Evolutionary conservation across 2,888 invertebrate genomes (phyloP), one percentile per base, ranked within the genome.

Genomic region (Campopleginae sp.): DNA sequence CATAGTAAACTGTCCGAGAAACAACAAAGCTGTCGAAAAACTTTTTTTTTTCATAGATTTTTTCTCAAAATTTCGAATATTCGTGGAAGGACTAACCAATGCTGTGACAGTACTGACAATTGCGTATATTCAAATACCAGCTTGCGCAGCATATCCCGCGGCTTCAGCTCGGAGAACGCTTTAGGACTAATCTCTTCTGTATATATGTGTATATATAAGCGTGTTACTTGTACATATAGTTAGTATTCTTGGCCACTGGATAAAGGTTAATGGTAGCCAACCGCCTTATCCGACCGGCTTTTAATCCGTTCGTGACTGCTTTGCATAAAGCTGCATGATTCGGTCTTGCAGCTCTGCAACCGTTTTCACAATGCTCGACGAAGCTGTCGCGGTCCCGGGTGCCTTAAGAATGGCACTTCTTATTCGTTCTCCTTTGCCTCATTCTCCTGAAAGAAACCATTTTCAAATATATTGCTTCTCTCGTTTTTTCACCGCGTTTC

Each of bases 291-390:
- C 87, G 87, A 87, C 88, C 88, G 88, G 88, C 89, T 91, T 90
- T 91, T 91, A 91, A 91, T 91, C 90, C 89, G 88, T 89, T 89
- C 89, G 89, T 89, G 89, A 88, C 89, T 89, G 84, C 87, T 91
- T 91, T 89, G 90, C 91, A 91, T 90, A 89, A 90, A 88, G 87
- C 88, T 86, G 77, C 86, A 74, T 79, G 76, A 58, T 80, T 80
- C 68, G 66, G 23, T 80, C 23, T 58, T 80, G 71, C 79, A 42
- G 66, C 38, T 81, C 80, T 58, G 44, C 70, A 63, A 74, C 58
- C 66, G 72, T 80, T 72, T 82, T 66, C 63, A 83, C 82, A 65
- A 75, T 78, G 61, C 77, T 72, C 54, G 46, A 58, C 14, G 74
- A 44, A 68, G 74, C 74, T 27, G 66, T 42, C 66, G 38, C 31